Percentiles rank a stretch among this genome's conserved stretches.
These are phyloP conservation scores for Daphoenositta chrysoptera DNA, from an alignment of 2,113 vertebrate species.

Conservation along the genomic window DNA sequence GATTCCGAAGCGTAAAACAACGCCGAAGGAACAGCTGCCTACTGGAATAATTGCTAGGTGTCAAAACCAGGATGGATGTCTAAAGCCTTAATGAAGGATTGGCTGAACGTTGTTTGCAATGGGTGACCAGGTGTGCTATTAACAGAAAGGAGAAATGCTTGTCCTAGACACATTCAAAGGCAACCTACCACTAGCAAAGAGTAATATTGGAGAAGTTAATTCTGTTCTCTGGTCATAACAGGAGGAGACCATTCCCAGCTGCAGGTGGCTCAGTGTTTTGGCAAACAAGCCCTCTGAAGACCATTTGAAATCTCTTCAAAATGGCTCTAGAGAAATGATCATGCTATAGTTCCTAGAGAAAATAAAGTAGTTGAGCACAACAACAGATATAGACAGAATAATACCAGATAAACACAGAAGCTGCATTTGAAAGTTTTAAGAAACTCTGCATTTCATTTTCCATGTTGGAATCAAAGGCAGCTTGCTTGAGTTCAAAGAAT, in stretches of 20 bases:
- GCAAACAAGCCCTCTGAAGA: neutral
- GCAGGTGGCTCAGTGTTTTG: neutral
- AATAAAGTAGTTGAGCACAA: neutral
- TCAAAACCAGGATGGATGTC: slow-evolving; percentile 43
- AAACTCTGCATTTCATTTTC: neutral
- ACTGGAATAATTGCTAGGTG: slow-evolving; percentile 48
- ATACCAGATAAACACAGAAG: neutral
- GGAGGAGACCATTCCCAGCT: neutral
- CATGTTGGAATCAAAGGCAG: neutral
- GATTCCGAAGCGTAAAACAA: neutral
- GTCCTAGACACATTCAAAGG: neutral
- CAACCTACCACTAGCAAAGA: neutral
- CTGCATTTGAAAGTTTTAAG: neutral
- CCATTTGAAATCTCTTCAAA: neutral
- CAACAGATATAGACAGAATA: neutral
- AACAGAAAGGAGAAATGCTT: neutral
- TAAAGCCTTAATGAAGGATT: slow-evolving; percentile 41
- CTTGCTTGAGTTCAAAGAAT: neutral
- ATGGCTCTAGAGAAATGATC: neutral
- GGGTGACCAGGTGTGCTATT: neutral
- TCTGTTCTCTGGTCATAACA: neutral
- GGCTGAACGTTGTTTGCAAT: neutral
- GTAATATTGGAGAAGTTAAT: neutral
- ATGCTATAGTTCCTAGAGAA: neutral
- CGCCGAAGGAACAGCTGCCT: slow-evolving; percentile 48